Percentiles rank a stretch among this genome's conserved stretches.
Evolutionary conservation across 2,113 vertebrate species (phyloP).

Genomic region (Rafetus swinhoei): DNA sequence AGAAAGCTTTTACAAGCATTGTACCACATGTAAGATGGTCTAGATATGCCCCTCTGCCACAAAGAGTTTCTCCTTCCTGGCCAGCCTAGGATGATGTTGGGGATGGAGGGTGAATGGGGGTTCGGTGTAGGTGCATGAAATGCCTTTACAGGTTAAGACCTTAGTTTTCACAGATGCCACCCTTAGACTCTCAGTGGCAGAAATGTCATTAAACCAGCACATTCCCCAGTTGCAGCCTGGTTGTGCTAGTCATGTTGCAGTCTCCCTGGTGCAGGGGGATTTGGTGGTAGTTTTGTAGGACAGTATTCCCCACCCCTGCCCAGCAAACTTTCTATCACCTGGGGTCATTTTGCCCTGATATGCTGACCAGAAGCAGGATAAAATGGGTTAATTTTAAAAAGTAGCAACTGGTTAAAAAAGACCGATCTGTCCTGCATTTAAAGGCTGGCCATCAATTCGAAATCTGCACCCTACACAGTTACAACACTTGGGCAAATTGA

Average conservation of each 20-base stretch:
- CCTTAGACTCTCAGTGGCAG: not conserved
- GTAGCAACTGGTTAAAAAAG: not conserved
- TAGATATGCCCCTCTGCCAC: not conserved
- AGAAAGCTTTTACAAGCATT: rapidly evolving
- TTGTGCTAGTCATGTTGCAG: not conserved
- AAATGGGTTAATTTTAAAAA: not conserved
- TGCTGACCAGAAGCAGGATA: not conserved
- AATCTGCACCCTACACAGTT: not conserved
- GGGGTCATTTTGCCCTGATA: not conserved
- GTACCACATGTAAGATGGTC: not conserved
- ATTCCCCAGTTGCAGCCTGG: not conserved
- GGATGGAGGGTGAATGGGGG: not conserved
- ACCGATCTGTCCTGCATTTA: not conserved
- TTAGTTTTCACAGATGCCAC: not conserved
- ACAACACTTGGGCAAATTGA: not conserved
- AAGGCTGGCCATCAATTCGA: not conserved
- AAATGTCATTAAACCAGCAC: not conserved
- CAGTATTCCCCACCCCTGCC: not conserved
- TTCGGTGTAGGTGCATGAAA: not conserved
- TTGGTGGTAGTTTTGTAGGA: not conserved
- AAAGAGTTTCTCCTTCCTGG: too few species aligned
- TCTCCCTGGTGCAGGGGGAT: not conserved
- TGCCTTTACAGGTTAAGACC: not conserved
- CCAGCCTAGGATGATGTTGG: too few species aligned
- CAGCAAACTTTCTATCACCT: not conserved